phyloP scores from a whole-genome alignment of 1,140 invertebrate genomes.

The Brachionus manjavacas region DNA sequence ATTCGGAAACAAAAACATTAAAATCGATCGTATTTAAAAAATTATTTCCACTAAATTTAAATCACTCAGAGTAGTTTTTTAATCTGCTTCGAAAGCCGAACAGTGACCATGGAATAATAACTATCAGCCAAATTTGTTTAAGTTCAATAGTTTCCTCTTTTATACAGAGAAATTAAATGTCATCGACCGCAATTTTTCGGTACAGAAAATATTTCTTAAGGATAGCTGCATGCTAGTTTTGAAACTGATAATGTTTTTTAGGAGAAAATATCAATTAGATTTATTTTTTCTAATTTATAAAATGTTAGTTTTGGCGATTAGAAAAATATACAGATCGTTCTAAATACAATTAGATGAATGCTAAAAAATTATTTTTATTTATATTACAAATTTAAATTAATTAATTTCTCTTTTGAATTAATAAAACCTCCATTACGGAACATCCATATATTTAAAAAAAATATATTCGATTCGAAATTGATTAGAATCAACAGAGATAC shows the following conservation, averaged over 20 bases:
- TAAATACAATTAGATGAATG: not conserved
- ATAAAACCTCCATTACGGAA: conserved; percentile 1
- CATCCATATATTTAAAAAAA: not conserved
- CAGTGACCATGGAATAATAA: conserved; percentile 12
- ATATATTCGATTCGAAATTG: not conserved
- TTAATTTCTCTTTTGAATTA: not conserved
- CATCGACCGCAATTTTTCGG: not conserved
- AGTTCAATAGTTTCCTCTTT: not conserved
- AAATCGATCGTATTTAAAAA: not conserved
- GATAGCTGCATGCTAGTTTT: not conserved
- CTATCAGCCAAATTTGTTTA: not conserved
- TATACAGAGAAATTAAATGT: not conserved
- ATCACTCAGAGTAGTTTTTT: conserved; percentile 1
- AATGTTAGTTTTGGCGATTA: not conserved
- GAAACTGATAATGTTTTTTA: conserved; percentile 11
- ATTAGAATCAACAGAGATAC: not conserved
- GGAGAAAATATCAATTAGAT: not conserved
- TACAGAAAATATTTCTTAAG: not conserved
- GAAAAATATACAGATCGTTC: not conserved
- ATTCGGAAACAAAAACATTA: not conserved
- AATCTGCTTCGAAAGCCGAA: not conserved
- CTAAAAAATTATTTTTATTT: not conserved
- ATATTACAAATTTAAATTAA: conserved; percentile 14
- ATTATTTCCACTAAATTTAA: conserved; percentile 31
- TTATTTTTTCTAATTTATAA: not conserved